A percentile compares a stretch with the other conserved stretches of the same genome.
Evolutionary conservation across 1,140 invertebrate species (phyloP).

Genomic region (Anastatus disparis): DNA sequence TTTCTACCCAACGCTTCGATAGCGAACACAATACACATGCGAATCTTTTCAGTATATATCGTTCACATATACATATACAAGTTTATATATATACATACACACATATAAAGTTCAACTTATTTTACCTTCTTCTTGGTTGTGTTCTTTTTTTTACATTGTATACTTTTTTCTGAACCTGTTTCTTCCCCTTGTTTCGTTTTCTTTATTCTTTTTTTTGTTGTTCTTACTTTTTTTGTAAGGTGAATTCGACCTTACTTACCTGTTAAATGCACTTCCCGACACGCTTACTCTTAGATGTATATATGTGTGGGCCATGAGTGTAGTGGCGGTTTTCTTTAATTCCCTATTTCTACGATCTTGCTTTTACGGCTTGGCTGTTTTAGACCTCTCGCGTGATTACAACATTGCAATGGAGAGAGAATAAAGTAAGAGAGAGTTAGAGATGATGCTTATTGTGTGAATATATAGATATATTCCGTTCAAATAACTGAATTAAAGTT

Average conservation of each 20-base stretch:
- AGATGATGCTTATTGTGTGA: too few relatives aligned
- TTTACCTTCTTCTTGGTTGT: not conserved
- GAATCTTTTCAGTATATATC: not conserved
- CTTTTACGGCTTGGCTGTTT: conserved; percentile 16
- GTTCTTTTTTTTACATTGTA: too few relatives aligned
- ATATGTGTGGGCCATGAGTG: not conserved
- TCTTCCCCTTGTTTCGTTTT: not conserved
- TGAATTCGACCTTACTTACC: conserved; percentile 32
- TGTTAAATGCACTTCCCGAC: conserved; percentile 28
- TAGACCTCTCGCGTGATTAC: conserved; percentile 20
- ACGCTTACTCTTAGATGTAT: not conserved
- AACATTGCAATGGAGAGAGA: not conserved
- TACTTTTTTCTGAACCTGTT: not conserved
- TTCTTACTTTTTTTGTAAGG: conserved; percentile 15
- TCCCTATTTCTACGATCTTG: conserved; percentile 11
- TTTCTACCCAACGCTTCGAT: not conserved
- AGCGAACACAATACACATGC: not conserved
- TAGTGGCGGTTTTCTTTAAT: conserved; percentile 24
- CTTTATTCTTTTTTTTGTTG: not conserved
- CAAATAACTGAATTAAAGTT: conserved; percentile 9
- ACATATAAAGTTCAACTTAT: too few relatives aligned
- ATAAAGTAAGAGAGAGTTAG: not conserved
- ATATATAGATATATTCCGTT: too few relatives aligned
- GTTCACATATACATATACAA: too few relatives aligned
- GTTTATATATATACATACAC: too few relatives aligned